Evolutionary conservation across 2,797 vertebrate species (phyloP).

Genomic region (Nasua narica): DNA sequence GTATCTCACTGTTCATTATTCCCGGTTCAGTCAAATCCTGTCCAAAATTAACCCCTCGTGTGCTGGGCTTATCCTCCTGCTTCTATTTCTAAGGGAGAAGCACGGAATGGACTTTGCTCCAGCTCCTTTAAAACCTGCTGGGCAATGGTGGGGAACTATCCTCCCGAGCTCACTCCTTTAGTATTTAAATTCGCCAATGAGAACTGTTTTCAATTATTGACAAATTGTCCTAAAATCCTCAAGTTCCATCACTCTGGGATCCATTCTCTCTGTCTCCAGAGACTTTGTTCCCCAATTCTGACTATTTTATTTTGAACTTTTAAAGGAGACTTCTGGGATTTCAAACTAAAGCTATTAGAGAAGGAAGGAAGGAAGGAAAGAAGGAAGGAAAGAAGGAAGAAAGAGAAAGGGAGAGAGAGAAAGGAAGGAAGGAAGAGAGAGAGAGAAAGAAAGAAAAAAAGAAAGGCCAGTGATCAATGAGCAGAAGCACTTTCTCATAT

Average conservation of each 20-base stretch:
- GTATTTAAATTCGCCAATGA: neutral
- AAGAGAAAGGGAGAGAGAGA: fast-evolving
- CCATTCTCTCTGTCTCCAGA: neutral
- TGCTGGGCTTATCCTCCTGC: conserved; percentile 60
- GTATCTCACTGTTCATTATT: conserved; percentile 88
- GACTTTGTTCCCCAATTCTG: neutral
- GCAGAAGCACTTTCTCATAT: conserved; percentile 71
- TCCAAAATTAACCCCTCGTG: conserved; percentile 82
- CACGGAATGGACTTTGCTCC: fast-evolving
- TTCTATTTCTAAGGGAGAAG: neutral
- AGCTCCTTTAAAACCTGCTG: neutral
- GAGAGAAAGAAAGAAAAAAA: neutral
- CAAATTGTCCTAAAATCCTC: neutral
- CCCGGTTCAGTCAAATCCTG: conserved; percentile 84
- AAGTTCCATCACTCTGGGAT: neutral
- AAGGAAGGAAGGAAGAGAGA: neutral
- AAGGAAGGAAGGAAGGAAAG: neutral
- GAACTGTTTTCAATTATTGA: neutral
- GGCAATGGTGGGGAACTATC: neutral
- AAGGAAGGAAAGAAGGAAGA: neutral
- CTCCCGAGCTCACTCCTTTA: neutral
- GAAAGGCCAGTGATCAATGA: conserved; percentile 71
- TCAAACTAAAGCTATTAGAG: conserved; percentile 57
- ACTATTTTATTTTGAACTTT: conserved; percentile 69
- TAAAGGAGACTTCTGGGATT: conserved; percentile 73